These are phyloP conservation scores for Pseudachorutes palmiensis DNA, from an alignment of 1,140 invertebrate genomes.

Conservation along the genomic window DNA sequence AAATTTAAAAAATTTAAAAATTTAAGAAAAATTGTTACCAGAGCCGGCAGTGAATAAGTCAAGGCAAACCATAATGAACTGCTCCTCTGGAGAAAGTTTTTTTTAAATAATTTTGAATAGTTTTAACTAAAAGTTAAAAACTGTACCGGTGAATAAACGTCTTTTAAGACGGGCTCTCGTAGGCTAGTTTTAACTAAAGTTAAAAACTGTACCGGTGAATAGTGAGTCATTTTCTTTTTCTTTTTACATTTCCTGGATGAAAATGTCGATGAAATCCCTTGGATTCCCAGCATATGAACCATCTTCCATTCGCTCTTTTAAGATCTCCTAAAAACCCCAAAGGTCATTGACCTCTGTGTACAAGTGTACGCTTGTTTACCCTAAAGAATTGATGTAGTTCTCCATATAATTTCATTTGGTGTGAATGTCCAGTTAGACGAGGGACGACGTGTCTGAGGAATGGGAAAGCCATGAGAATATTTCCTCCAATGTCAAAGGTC, in stretches of 20 bases:
- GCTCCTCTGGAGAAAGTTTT: slow-evolving; percentile 32
- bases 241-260: slow-evolving; percentile 32
- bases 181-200: not conserved
- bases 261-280: slow-evolving; percentile 34
- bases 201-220: slow-evolving; percentile 10
- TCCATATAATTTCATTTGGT: slow-evolving; percentile 29
- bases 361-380: slow-evolving; percentile 17
- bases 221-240: slow-evolving; percentile 15
- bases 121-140: slow-evolving; percentile 1
- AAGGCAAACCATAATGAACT: slow-evolving; percentile 36
- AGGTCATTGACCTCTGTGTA: not conserved
- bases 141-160: slow-evolving; percentile 7
- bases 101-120: too few relatives aligned
- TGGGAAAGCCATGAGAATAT: slow-evolving; percentile 38
- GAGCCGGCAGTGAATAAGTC: slow-evolving; percentile 34
- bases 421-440: slow-evolving; percentile 29
- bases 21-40: not conserved
- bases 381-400: slow-evolving; percentile 33
- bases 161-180: too few relatives aligned
- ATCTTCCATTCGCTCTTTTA: slow-evolving; percentile 24
- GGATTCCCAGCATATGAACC: slow-evolving; percentile 24
- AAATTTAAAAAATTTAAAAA: not conserved
- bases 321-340: slow-evolving; percentile 18
- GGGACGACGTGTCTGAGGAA: slow-evolving; percentile 31
- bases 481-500: slow-evolving; percentile 27